Evolutionary conservation across 2,113 vertebrate species (phyloP).

Genomic region (Mormyrus lacerda): DNA sequence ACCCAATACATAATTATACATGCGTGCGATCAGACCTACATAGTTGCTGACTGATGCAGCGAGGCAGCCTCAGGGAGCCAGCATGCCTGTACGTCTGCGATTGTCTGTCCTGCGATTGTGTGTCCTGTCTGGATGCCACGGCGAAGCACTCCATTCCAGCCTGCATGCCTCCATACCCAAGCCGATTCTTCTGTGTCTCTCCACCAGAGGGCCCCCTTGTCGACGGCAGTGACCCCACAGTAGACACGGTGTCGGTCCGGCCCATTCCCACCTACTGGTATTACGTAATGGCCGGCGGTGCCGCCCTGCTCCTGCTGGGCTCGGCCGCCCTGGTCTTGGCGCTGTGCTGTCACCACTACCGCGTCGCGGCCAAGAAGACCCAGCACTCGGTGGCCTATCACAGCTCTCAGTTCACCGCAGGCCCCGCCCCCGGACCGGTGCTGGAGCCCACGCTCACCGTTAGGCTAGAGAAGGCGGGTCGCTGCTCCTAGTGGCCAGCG

Average conservation of each 20-base stretch:
- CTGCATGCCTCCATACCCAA: constrained; percentile 80
- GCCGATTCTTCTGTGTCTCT: constrained; percentile 89
- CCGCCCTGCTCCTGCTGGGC: constrained; percentile 87
- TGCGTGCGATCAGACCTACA: constrained; percentile 37
- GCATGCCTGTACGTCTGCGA: constrained; percentile 59
- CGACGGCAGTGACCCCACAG: constrained; percentile 90
- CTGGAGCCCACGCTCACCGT: constrained; percentile 92
- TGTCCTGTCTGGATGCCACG: constrained; percentile 44
- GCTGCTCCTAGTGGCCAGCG: constrained; percentile 44
- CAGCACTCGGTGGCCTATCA: constrained; percentile 86
- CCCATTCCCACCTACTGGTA: constrained; percentile 95
- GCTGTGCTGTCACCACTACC: constrained; percentile 93
- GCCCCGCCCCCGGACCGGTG: constrained; percentile 54
- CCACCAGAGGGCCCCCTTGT: constrained; percentile 91
- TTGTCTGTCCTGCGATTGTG: constrained; percentile 55
- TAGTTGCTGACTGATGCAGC: constrained; percentile 28
- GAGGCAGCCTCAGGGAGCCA: constrained; percentile 10
- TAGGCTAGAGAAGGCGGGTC: constrained; percentile 81
- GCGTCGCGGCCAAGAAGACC: constrained; percentile 92
- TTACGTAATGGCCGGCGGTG: constrained; percentile 95
- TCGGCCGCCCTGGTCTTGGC: constrained; percentile 79
- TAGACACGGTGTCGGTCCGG: constrained; percentile 93
- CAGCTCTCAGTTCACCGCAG: constrained; percentile 72
- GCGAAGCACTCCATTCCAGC: constrained; percentile 36
- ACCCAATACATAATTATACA: constrained; percentile 26